Conservation (phyloP, 2,797 vertebrate species). For the Jordanella pulchra region DNA sequence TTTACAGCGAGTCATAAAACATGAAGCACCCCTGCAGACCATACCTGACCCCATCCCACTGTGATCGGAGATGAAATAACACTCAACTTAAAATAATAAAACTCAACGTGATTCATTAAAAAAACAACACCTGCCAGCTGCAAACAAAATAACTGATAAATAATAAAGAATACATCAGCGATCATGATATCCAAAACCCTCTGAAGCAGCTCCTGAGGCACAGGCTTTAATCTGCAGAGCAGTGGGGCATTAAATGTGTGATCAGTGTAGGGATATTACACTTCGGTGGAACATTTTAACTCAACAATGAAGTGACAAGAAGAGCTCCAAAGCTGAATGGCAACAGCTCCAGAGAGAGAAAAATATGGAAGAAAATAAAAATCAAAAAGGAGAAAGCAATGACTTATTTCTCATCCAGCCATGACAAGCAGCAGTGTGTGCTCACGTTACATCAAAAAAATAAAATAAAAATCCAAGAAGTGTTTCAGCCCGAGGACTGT, state of each 20-base stretch:
- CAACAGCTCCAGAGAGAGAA: constrained; percentile 46
- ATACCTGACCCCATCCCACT: constrained; percentile 6
- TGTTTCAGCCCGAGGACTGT: constrained; percentile 22
- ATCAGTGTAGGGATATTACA: constrained; percentile 63
- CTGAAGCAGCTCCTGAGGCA: constrained; percentile 45
- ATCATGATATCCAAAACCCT: constrained; percentile 40
- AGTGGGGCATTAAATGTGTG: constrained; percentile 56
- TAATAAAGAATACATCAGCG: constrained; percentile 49
- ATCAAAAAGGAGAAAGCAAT: constrained; percentile 17
- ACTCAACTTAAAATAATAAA: constrained; percentile 13
- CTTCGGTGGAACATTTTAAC: constrained; percentile 64
- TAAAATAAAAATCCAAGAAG: constrained; percentile 23
- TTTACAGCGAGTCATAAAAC: constrained; percentile 63
- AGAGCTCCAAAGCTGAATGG: constrained; percentile 52
- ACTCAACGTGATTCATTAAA: constrained; percentile 26
- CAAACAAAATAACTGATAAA: constrained; percentile 29
- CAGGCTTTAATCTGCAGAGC: constrained; percentile 60
- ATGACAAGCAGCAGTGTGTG: constrained; percentile 50
- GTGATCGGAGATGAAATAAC: neutral
- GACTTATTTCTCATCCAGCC: constrained; percentile 58
- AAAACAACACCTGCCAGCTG: constrained; percentile 27
- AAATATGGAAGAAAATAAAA: constrained; percentile 29
- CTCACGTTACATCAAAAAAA: constrained; percentile 43
- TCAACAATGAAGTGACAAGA: constrained; percentile 53
- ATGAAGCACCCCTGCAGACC: constrained; percentile 26